Base-by-base conservation (phyloP, 1,140 invertebrate genomes). In the Procambarus clarkii region DNA sequence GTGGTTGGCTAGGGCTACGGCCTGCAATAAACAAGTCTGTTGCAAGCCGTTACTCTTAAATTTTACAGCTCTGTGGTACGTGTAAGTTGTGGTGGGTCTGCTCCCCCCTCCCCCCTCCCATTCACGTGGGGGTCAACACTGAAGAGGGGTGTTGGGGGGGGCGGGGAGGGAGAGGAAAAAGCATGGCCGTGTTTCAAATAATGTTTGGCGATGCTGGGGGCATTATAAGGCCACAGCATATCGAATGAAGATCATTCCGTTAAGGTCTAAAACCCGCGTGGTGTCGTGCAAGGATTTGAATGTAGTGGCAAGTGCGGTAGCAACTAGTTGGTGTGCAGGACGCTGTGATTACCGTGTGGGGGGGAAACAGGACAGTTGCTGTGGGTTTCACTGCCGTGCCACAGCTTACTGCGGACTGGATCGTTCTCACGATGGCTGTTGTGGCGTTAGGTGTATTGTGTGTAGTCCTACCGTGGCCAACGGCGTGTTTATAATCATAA, bases 1-100 rank as follows among this genome's bases (percentile, higher is more conserved):
- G 69, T 74, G n/a, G 69, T 74, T 74, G 69, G n/a, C 69, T 74
- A 74, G 69, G 69, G 11, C 69, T 74, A 74, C 69, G 69, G n/a
- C 69, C 69, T 74, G 69, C 69, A 74, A 74, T 74, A 74, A 74
- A 74, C 7, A 21, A 7, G 4, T 74, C n/a, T 34, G n/a, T 74
- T 74, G 69, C 69, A 74, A 74, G 21, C 69, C 69, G 69, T 74
- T 74, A 74, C n/a, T 7, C 69, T 74, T 21, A 74, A 34, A 21
- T 74, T 74, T 74, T 74, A 74, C 11, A 34, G 69, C 69, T n/a
- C 15, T 21, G 0, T 34, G 7, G 69, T 74, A 34, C 69, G 2
- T n/a, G 21, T 34, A 74, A n/a, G 69, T 7, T 74, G 69, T n/a
- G 69, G n/a, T 74, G 69, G 21, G n/a, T n/a, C n/a, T 7, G 69